These are phyloP conservation scores for Agrilus planipennis DNA, from an alignment of 1,140 invertebrate species.

Conservation along the genomic window DNA sequence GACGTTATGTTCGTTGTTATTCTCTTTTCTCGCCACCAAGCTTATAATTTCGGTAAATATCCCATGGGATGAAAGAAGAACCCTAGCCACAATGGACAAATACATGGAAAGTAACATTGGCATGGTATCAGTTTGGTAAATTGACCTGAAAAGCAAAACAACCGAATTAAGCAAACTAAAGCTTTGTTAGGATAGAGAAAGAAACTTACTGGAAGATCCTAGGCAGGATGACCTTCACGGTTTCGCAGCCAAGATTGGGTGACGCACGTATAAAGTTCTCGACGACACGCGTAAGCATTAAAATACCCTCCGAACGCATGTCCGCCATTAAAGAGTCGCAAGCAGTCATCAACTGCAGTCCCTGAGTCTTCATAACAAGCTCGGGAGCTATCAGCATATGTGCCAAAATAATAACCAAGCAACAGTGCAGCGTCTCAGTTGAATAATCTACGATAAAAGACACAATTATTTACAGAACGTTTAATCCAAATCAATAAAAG, in stretches of 20 bases:
- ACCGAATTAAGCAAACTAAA: slow-evolving; percentile 8
- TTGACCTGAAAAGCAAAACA: slow-evolving; percentile 37
- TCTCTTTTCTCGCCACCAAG: slow-evolving; percentile 38
- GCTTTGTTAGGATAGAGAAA: slow-evolving; percentile 8
- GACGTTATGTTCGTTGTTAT: slow-evolving; percentile 41
- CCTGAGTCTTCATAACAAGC: slow-evolving; percentile 63
- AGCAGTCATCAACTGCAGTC: slow-evolving; percentile 50
- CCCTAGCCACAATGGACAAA: slow-evolving; percentile 61
- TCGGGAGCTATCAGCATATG: slow-evolving; percentile 74
- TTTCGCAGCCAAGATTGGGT: slow-evolving; percentile 47
- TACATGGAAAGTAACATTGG: slow-evolving; percentile 62
- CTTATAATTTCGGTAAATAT: slow-evolving; percentile 54
- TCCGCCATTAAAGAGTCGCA: slow-evolving; percentile 63
- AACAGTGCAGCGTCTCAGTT: slow-evolving; percentile 64
- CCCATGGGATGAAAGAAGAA: slow-evolving; percentile 61
- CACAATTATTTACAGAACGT: neutral
- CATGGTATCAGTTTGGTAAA: slow-evolving; percentile 51
- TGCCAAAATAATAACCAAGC: slow-evolving; percentile 68
- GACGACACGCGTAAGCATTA: slow-evolving; percentile 58
- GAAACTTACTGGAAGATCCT: slow-evolving; percentile 52
- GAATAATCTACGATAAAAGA: slow-evolving; percentile 50
- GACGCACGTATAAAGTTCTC: slow-evolving; percentile 56
- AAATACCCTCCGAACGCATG: slow-evolving; percentile 65
- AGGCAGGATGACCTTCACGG: slow-evolving; percentile 52
- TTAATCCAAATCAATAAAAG: slow-evolving; percentile 45